Conservation (phyloP, 1,140 invertebrate species). For the Drosophila kepulauana region DNA sequence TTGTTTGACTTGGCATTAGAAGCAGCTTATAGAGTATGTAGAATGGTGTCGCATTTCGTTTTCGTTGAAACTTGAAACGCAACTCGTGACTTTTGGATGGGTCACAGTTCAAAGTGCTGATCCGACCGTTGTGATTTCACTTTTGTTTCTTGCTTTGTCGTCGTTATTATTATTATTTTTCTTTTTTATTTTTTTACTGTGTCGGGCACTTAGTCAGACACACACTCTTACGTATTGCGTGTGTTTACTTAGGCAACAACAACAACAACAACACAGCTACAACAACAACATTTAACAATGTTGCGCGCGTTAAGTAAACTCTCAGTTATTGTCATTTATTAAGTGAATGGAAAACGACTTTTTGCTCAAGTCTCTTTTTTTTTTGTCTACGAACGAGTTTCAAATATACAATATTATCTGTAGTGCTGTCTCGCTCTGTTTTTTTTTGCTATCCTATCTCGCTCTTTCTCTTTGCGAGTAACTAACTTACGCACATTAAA, state of each 20-base stretch:
- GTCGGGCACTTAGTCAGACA: conserved; percentile 49
- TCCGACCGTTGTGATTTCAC: conserved; percentile 64
- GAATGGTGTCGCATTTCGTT: background rate
- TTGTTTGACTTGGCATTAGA: too few relatives aligned
- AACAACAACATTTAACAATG: conserved; percentile 67
- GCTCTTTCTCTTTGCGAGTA: conserved; percentile 1
- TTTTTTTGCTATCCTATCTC: conserved; percentile 10
- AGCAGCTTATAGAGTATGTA: too few relatives aligned
- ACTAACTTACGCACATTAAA: conserved; percentile 30
- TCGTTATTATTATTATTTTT: conserved; percentile 3
- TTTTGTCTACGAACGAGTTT: conserved; percentile 49
- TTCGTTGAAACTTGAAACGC: background rate
- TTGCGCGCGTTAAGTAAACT: conserved; percentile 70
- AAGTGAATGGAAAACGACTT: conserved; percentile 78
- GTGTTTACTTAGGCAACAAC: conserved; percentile 51
- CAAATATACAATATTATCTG: conserved; percentile 47
- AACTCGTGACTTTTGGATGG: background rate
- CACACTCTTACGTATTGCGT: conserved; percentile 36
- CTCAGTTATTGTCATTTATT: conserved; percentile 78
- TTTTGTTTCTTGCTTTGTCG: conserved; percentile 27
- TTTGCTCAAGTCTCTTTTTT: conserved; percentile 46
- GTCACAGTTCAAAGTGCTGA: conserved; percentile 68
- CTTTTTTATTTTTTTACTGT: conserved; percentile 20
- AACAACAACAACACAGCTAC: conserved; percentile 52
- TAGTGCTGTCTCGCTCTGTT: conserved; percentile 10